Evolutionary conservation across 2,113 vertebrate species (phyloP), one percentile per base, ranked within the genome.

Genomic region (Austrofundulus limnaeus): DNA sequence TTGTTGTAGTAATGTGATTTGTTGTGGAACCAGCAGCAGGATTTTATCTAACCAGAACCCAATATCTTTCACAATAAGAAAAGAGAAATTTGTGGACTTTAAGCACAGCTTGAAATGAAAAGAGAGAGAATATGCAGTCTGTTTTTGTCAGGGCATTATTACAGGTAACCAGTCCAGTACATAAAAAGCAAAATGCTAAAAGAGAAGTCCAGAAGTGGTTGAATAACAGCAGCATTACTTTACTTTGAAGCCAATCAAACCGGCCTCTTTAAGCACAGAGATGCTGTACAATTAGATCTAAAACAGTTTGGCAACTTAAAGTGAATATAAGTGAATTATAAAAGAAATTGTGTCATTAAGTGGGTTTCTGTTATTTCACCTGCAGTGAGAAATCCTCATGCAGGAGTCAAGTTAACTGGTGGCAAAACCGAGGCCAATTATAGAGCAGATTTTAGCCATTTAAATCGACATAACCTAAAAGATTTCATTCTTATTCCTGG

Each of bases 221-320:
- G 38, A 58, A 61, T 38, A 67, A 54, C 47, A 37, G 53, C 43
- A 59, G 45, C 28, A n/a, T 68, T 46, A 17, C 21, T 52, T 50
- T 43, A 25, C 66, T 53, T 17, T 11, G 14, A n/a, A 23, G 28
- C 7, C 16, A 16, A 20, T 51, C 31, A 17, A 45, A 43, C 47
- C 12, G 19, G 25, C 20, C 37, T 58, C 28, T 47, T 23, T 24
- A 31, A 47, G 15, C n/a, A n/a, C 16, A n/a, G 23, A 8, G 21
- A 15, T 16, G 7, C 23, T 37, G 28, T 11, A 23, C 28, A 28
- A 28, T 7, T 28, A 7, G 3, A 28, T 5, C 31, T 34, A 34
- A 5, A 34, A 34, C 31, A 34, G 31, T 34, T 28, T 28, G 3
- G 28, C 4, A 34, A 10, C 31, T 34, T 9, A 34, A 9, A 34